Conservation (phyloP, 2,797 vertebrate genomes). For the Brachymystax lenok region DNA sequence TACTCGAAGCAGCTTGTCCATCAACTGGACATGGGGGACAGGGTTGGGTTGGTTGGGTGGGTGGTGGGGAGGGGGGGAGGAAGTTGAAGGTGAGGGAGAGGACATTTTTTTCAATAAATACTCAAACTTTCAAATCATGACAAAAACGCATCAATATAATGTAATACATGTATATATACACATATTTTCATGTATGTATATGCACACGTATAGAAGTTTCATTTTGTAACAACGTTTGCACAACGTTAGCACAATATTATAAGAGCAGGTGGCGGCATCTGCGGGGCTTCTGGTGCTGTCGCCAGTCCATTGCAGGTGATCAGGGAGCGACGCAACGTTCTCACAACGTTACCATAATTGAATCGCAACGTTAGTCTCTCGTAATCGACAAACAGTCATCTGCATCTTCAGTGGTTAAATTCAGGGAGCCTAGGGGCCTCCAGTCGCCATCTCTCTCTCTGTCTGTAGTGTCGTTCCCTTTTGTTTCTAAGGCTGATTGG, state of each 20-base stretch:
- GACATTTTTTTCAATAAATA: constrained; percentile 85
- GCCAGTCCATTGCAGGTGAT: constrained; percentile 56
- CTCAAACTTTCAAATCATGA: constrained; percentile 78
- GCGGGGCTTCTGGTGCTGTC: constrained; percentile 21
- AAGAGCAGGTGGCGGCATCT: constrained; percentile 58
- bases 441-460: constrained; percentile 42
- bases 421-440: constrained; percentile 43
- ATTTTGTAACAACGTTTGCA: constrained; percentile 48
- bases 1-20: constrained; percentile 92
- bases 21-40: constrained; percentile 76
- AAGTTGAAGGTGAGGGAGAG: constrained; percentile 4
- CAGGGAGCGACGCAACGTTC: constrained; percentile 45
- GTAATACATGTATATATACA: constrained; percentile 75
- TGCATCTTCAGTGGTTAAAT: constrained; percentile 84
- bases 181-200: constrained; percentile 68
- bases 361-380: constrained; percentile 60
- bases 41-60: constrained; percentile 1
- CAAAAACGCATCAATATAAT: constrained; percentile 70
- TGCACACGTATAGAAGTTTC: constrained; percentile 67
- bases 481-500: constrained; percentile 84
- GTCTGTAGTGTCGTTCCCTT: constrained; percentile 61
- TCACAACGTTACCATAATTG: constrained; percentile 32
- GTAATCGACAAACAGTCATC: constrained; percentile 65
- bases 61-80: constrained; percentile 44
- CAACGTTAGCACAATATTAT: constrained; percentile 39